These are phyloP conservation scores for Arenaria interpres DNA, from an alignment of 2,113 vertebrate genomes.

Conservation along the genomic window DNA sequence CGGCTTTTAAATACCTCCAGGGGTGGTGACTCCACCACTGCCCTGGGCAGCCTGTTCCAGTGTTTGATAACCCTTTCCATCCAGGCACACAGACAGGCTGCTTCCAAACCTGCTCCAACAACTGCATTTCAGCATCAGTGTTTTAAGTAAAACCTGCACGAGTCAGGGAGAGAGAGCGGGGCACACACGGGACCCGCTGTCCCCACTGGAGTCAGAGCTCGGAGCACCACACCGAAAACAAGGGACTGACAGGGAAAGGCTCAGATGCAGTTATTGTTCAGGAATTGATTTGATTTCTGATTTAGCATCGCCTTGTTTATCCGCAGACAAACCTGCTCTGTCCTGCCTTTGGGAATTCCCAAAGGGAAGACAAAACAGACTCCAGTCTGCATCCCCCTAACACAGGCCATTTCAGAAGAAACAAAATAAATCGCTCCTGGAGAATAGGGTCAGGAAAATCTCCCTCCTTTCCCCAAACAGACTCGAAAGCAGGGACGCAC, in stretches of 20 bases:
- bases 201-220: neutral
- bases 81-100: neutral
- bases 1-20: neutral
- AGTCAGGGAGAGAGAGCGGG: neutral
- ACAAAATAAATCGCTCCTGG: accelerated
- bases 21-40: neutral
- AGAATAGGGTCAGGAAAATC: neutral
- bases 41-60: neutral
- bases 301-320: neutral
- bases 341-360: neutral
- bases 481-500: neutral
- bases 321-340: neutral
- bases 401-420: accelerated
- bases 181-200: neutral
- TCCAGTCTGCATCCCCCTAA: accelerated
- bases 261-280: neutral
- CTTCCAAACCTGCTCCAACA: neutral
- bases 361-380: neutral
- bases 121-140: neutral
- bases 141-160: neutral
- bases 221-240: accelerated
- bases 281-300: neutral
- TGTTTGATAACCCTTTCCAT: neutral
- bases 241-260: neutral
- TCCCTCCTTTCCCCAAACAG: neutral